A percentile compares a stretch with the other conserved stretches of the same genome.
phyloP scores from a whole-genome alignment of 2,888 invertebrate genomes.

The Ommatoiulus sabulosus region DNA sequence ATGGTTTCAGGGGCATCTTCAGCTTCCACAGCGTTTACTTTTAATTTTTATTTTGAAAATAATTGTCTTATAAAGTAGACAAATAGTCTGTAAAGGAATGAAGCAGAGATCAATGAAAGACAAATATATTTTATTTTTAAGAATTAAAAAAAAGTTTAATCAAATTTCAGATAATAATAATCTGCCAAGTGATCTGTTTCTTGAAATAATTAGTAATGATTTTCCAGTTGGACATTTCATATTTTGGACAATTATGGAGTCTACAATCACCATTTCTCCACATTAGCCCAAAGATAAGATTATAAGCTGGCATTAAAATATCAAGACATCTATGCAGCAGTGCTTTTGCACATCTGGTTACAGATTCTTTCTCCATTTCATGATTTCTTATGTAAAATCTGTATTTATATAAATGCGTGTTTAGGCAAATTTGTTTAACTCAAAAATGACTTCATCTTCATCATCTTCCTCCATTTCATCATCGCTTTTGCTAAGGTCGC shows the following conservation, averaged over 20 bases:
- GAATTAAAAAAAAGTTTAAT: background rate
- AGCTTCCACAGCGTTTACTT: too few relatives aligned
- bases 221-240: background rate
- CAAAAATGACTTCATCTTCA: slow-evolving; percentile 29
- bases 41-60: too few relatives aligned
- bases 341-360: background rate
- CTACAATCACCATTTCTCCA: background rate
- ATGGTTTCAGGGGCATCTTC: too few relatives aligned
- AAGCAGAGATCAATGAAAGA: background rate
- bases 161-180: background rate
- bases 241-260: background rate
- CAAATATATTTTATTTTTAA: background rate
- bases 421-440: slow-evolving; percentile 21
- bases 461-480: slow-evolving; percentile 33
- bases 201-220: background rate
- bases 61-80: too few relatives aligned
- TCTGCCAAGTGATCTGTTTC: background rate
- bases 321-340: background rate
- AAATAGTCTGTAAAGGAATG: too few relatives aligned
- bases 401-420: slow-evolving; percentile 4
- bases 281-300: background rate
- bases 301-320: too few relatives aligned
- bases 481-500: background rate
- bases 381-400: background rate
- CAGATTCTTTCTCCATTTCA: background rate